Evolutionary conservation across 2,113 vertebrate genomes (phyloP).

Genomic region (Solenodon paradoxus): DNA sequence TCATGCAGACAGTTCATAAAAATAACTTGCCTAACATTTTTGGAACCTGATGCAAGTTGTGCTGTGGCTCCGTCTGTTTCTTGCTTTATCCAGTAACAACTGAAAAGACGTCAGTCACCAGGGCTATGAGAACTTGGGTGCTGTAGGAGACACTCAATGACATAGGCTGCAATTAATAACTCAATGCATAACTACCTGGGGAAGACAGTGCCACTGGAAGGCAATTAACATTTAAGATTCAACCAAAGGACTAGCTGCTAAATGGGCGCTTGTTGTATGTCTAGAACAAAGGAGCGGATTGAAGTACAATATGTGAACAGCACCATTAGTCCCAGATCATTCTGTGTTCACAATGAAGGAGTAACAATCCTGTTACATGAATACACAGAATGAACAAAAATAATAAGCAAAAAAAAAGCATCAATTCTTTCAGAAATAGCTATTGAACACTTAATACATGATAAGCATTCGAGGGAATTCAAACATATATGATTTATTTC

Average conservation of each 20-base stretch:
- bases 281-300: neutral
- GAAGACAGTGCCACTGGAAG: neutral
- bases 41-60: constrained; percentile 70
- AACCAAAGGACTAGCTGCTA: neutral
- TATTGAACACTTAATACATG: neutral
- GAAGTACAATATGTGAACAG: neutral
- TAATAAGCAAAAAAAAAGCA: neutral
- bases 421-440: neutral
- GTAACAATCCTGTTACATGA: neutral
- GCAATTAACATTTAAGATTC: neutral
- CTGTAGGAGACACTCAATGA: neutral
- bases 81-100: constrained; percentile 60
- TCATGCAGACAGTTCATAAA: constrained; percentile 73
- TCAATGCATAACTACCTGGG: neutral
- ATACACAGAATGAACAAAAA: neutral
- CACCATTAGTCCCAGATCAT: neutral
- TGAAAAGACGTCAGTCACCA: constrained; percentile 19
- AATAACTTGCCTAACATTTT: constrained; percentile 75
- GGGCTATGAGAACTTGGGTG: neutral
- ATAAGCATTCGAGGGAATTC: neutral
- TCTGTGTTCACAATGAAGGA: neutral
- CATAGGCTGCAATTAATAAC: neutral
- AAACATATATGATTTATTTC: neutral
- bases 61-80: constrained; percentile 53
- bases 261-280: neutral